Conservation (phyloP, 2,888 invertebrate genomes). For the Syrista parreyssii region DNA sequence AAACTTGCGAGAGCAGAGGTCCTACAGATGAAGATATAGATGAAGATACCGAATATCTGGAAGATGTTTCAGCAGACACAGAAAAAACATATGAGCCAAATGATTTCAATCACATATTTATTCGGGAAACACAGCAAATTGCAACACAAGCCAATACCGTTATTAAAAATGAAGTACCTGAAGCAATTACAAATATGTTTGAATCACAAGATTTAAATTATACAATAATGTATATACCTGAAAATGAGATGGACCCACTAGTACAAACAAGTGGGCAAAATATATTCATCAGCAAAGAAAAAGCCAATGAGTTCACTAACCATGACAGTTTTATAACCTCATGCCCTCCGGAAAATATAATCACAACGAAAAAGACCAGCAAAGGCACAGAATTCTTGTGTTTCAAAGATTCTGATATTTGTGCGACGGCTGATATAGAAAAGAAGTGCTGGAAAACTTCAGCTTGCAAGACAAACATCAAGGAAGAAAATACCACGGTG, state of each 20-base stretch:
- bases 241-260: constrained; percentile 5
- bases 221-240: constrained; percentile 46
- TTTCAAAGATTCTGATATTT: not conserved
- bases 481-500: constrained; percentile 4
- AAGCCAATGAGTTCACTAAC: not conserved
- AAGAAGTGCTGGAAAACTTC: not conserved
- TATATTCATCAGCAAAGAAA: not conserved
- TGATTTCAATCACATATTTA: not conserved
- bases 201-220: constrained; percentile 35
- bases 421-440: not conserved
- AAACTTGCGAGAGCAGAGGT: not conserved
- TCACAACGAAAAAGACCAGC: not conserved
- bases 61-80: not conserved
- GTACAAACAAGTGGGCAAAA: not conserved
- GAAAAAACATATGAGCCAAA: not conserved
- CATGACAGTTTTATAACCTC: not conserved
- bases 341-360: not conserved
- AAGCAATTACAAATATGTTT: constrained; percentile 35
- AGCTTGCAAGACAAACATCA: not conserved
- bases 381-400: not conserved
- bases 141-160: not conserved
- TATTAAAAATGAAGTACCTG: constrained; percentile 30
- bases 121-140: not conserved
- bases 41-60: not conserved
- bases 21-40: not conserved